Evolutionary conservation across 2,888 invertebrate genomes (phyloP), one percentile per base, ranked within the genome.

Genomic region (Epinotia ramella): DNA sequence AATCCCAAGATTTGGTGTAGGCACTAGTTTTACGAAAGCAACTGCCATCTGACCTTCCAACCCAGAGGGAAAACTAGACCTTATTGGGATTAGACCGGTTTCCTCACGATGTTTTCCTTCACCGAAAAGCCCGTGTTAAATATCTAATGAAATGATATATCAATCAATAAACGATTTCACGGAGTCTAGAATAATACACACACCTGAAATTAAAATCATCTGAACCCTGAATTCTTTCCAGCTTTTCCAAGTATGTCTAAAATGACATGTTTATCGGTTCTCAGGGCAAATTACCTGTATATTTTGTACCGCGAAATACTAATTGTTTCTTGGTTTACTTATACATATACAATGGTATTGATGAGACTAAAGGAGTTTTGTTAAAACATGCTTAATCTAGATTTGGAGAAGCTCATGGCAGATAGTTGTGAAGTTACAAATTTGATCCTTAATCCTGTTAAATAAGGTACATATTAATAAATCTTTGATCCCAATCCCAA

Each of bases 151-250:
- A 33, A 6, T 33, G 33, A 33, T 33, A 6, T 33, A 6, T 33
- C 33, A 28, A 28, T 28, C 24, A 28, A 28, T 33, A 33, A 33
- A 33, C 33, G 6, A 33, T 33, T 33, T 33, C 33, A 33, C 6
- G 33, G 7, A 6, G 0, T 33, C 6, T 33, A 33, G 40, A 24
- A 4, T n/a, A 33, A 6, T 28, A 12, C 18, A 24, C 16, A 60
- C 9, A 3, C 56, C 65, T 24, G 16, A 49, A 60, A 16, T 49
- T 24, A 18, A 49, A 60, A 16, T 49, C 7, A 53, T 60, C 6
- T 44, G 5, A 6, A 44, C 88, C 89, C 88, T 89, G 88, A 86
- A 87, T 89, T 89, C 89, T 89, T 89, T 89, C 89, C 89, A 87
- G 83, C 1, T 20, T 1, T 20, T n/a, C n/a, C n/a, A n/a, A n/a